Evolutionary conservation across 92 coral and sea anemone species (phyloP).

Genomic region (Hydrozoanthus gracilis): DNA sequence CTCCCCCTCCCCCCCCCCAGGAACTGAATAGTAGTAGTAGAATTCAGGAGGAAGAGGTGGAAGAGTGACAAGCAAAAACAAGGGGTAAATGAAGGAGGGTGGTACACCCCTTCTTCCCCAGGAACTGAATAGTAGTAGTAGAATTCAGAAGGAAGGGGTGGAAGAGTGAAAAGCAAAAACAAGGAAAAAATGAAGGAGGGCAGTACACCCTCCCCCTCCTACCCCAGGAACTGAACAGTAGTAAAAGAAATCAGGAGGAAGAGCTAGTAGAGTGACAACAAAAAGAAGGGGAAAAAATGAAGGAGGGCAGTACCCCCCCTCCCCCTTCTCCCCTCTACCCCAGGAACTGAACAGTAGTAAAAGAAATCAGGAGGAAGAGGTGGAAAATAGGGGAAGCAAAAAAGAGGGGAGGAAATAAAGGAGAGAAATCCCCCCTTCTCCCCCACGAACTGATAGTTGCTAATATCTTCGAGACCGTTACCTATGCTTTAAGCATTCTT

Average conservation of each 20-base stretch:
- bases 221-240: not conserved
- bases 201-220: too few relatives aligned
- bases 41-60: not conserved
- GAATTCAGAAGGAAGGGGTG: not conserved
- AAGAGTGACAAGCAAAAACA: not conserved
- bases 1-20: not conserved
- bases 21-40: not conserved
- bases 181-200: not conserved
- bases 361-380: not conserved
- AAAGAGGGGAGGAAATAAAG: too few relatives aligned
- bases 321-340: too few relatives aligned
- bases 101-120: not conserved
- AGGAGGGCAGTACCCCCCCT: not conserved
- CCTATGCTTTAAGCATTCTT: too few relatives aligned
- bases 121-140: not conserved
- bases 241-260: not conserved
- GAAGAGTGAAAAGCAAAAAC: not conserved
- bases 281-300: too few relatives aligned
- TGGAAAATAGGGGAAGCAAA: not conserved
- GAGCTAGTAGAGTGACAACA: too few relatives aligned
- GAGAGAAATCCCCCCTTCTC: too few relatives aligned
- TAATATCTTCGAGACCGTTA: too few relatives aligned
- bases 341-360: not conserved
- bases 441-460: too few relatives aligned
- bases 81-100: not conserved